These are phyloP conservation scores for Aporophyla nigra DNA, from an alignment of 2,888 invertebrate genomes.

Conservation along the genomic window DNA sequence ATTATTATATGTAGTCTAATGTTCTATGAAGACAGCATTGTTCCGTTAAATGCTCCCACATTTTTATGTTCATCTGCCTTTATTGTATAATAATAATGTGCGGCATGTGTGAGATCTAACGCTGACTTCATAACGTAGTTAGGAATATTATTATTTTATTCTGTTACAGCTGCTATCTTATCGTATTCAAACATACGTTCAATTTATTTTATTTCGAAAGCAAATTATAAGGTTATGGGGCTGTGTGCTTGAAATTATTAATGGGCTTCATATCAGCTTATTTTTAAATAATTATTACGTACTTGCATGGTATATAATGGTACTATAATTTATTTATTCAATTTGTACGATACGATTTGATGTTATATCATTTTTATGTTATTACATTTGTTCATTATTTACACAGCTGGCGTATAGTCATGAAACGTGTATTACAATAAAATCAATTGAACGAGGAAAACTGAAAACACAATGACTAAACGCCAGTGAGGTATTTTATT, in stretches of 20 bases:
- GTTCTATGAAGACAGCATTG: conserved; percentile 51
- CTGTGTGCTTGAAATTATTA: conserved; percentile 71
- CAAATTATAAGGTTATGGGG: conserved; percentile 67
- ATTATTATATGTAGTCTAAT: conserved; percentile 23
- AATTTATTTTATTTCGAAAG: conserved; percentile 52
- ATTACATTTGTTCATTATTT: conserved; percentile 73
- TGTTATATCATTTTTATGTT: conserved; percentile 70
- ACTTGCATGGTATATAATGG: conserved; percentile 72
- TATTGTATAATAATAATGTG: conserved; percentile 48
- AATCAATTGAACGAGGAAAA: conserved; percentile 38
- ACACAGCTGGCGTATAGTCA: conserved; percentile 77
- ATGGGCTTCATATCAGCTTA: conserved; percentile 73
- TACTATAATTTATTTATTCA: conserved; percentile 68
- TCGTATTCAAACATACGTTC: conserved; percentile 44
- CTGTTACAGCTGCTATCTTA: conserved; percentile 37
- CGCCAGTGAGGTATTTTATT: conserved; percentile 55
- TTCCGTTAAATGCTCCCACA: conserved; percentile 35
- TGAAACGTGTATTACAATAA: conserved; percentile 59
- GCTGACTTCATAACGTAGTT: conserved; percentile 48
- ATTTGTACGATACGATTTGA: conserved; percentile 65
- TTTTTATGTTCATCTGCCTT: conserved; percentile 39
- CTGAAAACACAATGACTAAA: conserved; percentile 53
- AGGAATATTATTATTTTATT: conserved; percentile 48
- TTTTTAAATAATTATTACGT: conserved; percentile 45
- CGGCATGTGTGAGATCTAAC: conserved; percentile 47